Conservation (phyloP, 2,113 vertebrate species). For the Brachypteracias leptosomus region DNA sequence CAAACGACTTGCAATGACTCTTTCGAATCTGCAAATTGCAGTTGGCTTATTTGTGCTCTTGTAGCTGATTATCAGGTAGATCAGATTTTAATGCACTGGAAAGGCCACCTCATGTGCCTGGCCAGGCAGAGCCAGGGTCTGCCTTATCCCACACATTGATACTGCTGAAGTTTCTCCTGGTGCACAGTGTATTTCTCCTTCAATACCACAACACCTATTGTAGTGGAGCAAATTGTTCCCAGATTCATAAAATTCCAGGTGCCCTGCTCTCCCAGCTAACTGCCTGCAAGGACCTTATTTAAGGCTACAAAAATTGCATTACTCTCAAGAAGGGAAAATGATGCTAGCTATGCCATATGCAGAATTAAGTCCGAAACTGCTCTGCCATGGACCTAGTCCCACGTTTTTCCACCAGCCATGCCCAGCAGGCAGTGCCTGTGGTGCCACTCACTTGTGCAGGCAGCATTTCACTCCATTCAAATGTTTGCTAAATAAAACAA, state of each 20-base stretch:
- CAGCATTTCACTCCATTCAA: background rate
- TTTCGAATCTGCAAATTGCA: background rate
- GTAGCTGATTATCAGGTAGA: background rate
- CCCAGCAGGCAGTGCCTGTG: background rate
- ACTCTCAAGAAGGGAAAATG: background rate
- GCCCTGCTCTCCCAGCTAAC: background rate
- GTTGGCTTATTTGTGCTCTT: rapidly evolving
- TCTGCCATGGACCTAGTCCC: background rate
- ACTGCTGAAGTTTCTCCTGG: background rate
- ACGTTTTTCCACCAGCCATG: background rate
- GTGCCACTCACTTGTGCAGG: background rate
- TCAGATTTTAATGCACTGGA: background rate
- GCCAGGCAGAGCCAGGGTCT: background rate
- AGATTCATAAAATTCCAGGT: background rate
- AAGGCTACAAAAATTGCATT: background rate
- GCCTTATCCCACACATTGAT: background rate
- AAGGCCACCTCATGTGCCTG: background rate
- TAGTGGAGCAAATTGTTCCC: background rate
- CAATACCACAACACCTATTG: background rate
- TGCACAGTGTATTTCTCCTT: background rate
- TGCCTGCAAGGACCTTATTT: background rate
- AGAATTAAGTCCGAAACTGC: background rate
- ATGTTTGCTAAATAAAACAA: background rate
- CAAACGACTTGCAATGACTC: background rate
- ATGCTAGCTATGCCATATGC: background rate